Evolutionary conservation across 2,888 invertebrate genomes (phyloP).

Genomic region (Sepiola atlantica): DNA sequence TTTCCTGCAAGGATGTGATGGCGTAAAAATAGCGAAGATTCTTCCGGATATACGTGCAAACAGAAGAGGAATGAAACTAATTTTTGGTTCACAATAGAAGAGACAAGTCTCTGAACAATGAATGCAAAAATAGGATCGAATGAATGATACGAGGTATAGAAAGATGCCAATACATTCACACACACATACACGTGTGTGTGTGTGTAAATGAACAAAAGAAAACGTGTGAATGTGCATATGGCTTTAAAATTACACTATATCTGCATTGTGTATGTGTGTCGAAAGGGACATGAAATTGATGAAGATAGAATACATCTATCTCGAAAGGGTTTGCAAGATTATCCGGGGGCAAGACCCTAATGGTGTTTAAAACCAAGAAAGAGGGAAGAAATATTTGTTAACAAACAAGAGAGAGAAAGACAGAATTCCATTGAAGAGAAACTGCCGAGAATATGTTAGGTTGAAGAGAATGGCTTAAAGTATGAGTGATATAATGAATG

Average conservation of each 20-base stretch:
- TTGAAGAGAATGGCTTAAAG: not conserved
- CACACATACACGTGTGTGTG: no score
- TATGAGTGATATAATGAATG: not conserved
- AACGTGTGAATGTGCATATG: not conserved
- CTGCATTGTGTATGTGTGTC: not conserved
- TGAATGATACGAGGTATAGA: not conserved
- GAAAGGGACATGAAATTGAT: not conserved
- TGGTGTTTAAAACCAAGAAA: not conserved
- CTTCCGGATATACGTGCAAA: not conserved
- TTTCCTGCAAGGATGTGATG: not conserved
- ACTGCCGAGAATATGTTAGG: not conserved
- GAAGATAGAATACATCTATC: not conserved
- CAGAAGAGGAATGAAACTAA: not conserved
- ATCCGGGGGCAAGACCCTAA: not conserved
- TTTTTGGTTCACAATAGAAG: slow-evolving; percentile 19
- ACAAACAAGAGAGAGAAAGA: not conserved
- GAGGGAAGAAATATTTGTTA: not conserved
- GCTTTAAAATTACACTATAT: not conserved
- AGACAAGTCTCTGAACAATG: not conserved
- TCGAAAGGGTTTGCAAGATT: not conserved
- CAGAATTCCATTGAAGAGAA: not conserved
- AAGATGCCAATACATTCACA: no score
- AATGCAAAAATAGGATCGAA: not conserved
- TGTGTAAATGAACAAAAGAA: not conserved
- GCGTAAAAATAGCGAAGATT: not conserved